phyloP scores from a whole-genome alignment of 2,888 invertebrate genomes.

The Lochmaea crataegi region DNA sequence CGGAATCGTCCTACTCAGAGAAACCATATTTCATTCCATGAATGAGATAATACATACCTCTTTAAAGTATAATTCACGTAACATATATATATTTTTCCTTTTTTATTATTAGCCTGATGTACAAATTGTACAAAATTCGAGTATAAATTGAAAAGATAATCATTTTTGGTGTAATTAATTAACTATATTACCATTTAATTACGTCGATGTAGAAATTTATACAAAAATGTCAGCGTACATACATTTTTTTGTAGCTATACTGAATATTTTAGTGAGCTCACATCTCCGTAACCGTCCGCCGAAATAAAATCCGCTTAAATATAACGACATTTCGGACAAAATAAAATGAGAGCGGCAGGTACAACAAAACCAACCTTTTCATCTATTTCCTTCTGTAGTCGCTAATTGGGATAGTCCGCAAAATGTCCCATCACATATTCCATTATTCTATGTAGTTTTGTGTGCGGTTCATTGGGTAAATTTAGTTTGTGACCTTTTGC shows the following conservation, averaged over 20 bases:
- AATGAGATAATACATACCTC: neutral
- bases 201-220: neutral
- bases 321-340: neutral
- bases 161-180: neutral
- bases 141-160: no score
- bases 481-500: neutral
- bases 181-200: neutral
- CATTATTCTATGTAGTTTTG: conserved; percentile 1
- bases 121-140: no score
- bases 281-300: neutral
- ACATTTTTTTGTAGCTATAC: no score
- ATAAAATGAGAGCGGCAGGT: neutral
- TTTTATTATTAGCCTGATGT: no score
- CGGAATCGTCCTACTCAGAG: neutral
- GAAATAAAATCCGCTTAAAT: no score
- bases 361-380: neutral
- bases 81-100: neutral
- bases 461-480: neutral
- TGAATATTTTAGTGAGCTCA: neutral
- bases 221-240: neutral
- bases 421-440: conserved; percentile 13
- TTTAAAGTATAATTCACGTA: neutral
- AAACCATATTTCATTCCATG: neutral
- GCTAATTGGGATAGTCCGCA: conserved; percentile 7
- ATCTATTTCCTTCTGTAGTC: conserved; percentile 10